phyloP scores from a whole-genome alignment of 2,797 vertebrate genomes.

The Acipenser ruthenus region DNA sequence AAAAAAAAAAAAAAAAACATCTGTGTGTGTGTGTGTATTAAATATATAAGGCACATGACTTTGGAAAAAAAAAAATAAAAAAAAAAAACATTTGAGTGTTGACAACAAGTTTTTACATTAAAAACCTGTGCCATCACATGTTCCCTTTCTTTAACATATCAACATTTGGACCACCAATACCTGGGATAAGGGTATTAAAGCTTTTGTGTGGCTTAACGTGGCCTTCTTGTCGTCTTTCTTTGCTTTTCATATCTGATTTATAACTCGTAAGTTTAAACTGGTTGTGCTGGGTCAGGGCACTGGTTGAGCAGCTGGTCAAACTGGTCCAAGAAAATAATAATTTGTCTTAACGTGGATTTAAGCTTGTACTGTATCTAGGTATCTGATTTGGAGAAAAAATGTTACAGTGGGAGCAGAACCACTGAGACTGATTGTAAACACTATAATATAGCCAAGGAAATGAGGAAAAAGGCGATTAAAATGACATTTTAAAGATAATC shows the following conservation, averaged over 20 bases:
- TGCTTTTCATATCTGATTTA: constrained; percentile 7
- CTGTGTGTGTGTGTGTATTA: constrained; percentile 65
- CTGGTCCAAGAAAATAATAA: too few relatives aligned
- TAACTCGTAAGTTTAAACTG: too few relatives aligned
- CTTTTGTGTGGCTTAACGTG: constrained; percentile 64
- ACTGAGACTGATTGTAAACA: too few relatives aligned
- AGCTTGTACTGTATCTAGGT: too few relatives aligned
- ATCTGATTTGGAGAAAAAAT: too few relatives aligned
- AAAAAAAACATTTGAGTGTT: constrained; percentile 61
- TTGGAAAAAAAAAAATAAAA: constrained; percentile 41
- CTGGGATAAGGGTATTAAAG: constrained; percentile 61
- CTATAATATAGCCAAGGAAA: too few relatives aligned
- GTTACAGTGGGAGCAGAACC: too few relatives aligned
- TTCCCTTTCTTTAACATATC: constrained; percentile 54
- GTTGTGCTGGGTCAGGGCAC: too few relatives aligned
- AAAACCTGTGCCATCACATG: constrained; percentile 70
- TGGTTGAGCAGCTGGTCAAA: too few relatives aligned
- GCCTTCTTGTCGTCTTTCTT: constrained; percentile 29
- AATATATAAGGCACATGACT: constrained; percentile 73
- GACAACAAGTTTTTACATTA: constrained; percentile 87
- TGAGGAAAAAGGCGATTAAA: too few relatives aligned
- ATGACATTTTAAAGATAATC: too few relatives aligned
- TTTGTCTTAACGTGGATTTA: too few relatives aligned
- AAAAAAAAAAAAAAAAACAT: constrained; percentile 38
- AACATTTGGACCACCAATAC: constrained; percentile 59